These are phyloP conservation scores for Chymomyza fuscimana DNA, from an alignment of 2,888 invertebrate species.

Conservation along the genomic window DNA sequence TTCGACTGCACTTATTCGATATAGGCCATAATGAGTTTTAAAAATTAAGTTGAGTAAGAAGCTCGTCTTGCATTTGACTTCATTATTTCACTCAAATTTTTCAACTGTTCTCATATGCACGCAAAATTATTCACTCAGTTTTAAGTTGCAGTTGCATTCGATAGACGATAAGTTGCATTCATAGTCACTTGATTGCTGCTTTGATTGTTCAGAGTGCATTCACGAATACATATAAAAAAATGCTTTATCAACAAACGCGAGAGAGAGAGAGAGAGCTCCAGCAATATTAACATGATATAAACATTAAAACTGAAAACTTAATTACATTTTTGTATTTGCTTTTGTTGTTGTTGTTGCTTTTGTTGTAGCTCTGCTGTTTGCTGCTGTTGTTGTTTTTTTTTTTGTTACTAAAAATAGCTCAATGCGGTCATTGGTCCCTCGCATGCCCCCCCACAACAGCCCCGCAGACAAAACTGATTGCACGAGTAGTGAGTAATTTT, in stretches of 20 bases:
- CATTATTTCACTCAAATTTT: no score
- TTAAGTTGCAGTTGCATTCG: no score
- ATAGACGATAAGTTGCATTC: no score
- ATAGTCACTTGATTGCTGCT: no score
- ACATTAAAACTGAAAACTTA: constrained; percentile 52
- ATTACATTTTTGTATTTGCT: constrained; percentile 61
- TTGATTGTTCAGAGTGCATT: no score
- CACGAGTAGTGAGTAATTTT: constrained; percentile 36
- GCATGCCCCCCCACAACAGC: constrained; percentile 39
- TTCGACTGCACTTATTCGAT: no score
- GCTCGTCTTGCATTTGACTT: no score
- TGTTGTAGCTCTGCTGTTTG: constrained; percentile 15
- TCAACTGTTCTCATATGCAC: no score
- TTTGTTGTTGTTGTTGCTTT: constrained; percentile 34
- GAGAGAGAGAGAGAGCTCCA: not conserved
- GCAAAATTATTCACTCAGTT: no score
- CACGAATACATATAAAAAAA: no score
- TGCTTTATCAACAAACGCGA: not conserved
- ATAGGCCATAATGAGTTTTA: no score
- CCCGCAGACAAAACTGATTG: constrained; percentile 10
- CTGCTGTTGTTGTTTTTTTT: constrained; percentile 39
- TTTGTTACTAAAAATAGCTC: constrained; percentile 61
- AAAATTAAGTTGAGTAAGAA: no score
- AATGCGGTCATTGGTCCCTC: constrained; percentile 70
- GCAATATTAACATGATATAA: constrained; percentile 23